Base-by-base conservation (phyloP, 2,888 invertebrate species). In the Tenodera sinensis region DNA sequence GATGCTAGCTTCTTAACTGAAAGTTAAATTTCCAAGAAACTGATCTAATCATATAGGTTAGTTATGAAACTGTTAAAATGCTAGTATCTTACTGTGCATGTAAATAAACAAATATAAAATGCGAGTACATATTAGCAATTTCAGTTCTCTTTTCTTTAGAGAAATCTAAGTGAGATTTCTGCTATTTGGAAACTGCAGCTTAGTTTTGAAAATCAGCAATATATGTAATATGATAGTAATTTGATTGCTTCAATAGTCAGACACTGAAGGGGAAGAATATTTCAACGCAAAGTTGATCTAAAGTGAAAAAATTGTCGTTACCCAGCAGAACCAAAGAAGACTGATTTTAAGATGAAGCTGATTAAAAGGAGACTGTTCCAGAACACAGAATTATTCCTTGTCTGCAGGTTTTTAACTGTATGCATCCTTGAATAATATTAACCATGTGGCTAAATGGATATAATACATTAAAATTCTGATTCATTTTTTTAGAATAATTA, bases 261-360 rank as follows among this genome's bases (percentile, higher is more conserved):
- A 20, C 54, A 6, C 54, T 6, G 6, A 71, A 71, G 25, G 20
- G 15, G 54, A 71, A 71, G 54, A 71, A 71, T 71, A 71, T 4
- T 71, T 71, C 54, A 71, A 25, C 54, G 3, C 4, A 20, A 71
- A 20, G 54, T 71, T 71, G 15, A 71, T 71, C 14, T 71, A 20
- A 47, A 85, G 83, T 28, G 85, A 54, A n/a, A 85, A 28, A 34
- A 83, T 89, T 27, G 86, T 89, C 47, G 86, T 89, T 89, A 89
- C 94, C 94, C 93, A 92, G 92, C 93, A 87, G 88, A 93, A 94
- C 94, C 94, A 94, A 94, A 94, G 94, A 94, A 94, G 94, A 94
- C 94, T 94, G 94, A 94, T 71, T 71, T 71, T 71, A 71, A 71
- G 54, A 71, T 71, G 54, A 71, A 71, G 54, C 54, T 71, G 54